These are phyloP conservation scores for Trimorus sp. DNA, from an alignment of 2,888 invertebrate species.

Conservation along the genomic window DNA sequence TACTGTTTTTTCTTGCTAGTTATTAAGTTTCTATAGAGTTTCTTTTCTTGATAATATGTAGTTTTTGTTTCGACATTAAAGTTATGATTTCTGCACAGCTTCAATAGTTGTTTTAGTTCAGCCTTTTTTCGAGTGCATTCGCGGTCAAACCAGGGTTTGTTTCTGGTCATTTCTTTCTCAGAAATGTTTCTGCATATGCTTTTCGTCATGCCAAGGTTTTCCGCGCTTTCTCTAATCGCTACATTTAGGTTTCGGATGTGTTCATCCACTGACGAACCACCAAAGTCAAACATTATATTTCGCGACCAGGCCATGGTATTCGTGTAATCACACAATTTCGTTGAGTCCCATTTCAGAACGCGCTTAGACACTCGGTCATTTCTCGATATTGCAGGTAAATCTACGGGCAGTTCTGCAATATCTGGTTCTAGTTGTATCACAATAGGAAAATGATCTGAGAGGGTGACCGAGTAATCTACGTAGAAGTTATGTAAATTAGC, in stretches of 20 bases:
- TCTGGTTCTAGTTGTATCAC: too few relatives aligned
- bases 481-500: too few relatives aligned
- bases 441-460: too few relatives aligned
- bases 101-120: not conserved
- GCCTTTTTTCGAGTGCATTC: not conserved
- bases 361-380: too few relatives aligned
- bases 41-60: not conserved
- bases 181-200: not conserved
- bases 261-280: not conserved
- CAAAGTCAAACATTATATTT: not conserved
- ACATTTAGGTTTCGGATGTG: not conserved
- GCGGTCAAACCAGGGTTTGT: constrained; percentile 22
- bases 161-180: not conserved
- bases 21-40: not conserved
- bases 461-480: too few relatives aligned
- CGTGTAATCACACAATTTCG: not conserved
- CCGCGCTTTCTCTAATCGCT: not conserved
- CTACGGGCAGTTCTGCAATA: too few relatives aligned
- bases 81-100: constrained; percentile 1
- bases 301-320: not conserved
- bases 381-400: too few relatives aligned
- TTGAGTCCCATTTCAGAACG: too few relatives aligned
- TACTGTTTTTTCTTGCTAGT: not conserved
- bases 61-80: not conserved
- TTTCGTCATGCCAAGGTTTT: not conserved